phyloP scores from a whole-genome alignment of 2,888 invertebrate species.

The Dysmachus trigonus region DNA sequence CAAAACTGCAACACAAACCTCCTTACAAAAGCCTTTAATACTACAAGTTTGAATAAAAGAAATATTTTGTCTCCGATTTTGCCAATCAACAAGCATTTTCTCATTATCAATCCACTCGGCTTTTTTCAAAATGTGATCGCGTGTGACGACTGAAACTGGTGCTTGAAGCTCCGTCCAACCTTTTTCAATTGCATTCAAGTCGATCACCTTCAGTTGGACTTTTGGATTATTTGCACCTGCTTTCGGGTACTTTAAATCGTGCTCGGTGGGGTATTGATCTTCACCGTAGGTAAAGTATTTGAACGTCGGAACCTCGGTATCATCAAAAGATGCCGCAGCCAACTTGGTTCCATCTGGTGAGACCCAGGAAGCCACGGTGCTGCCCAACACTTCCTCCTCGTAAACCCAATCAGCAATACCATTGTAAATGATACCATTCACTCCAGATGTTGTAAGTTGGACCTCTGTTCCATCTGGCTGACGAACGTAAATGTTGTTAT shows the following conservation, averaged over 20 bases:
- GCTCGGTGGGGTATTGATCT: constrained; percentile 74
- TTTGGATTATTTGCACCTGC: constrained; percentile 78
- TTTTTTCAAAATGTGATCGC: constrained; percentile 74
- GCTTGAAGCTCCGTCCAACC: constrained; percentile 66
- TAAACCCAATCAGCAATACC: constrained; percentile 94
- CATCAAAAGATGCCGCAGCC: constrained; percentile 78
- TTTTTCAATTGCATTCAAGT: constrained; percentile 62
- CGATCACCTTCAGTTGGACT: constrained; percentile 73
- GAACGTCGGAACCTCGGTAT: constrained; percentile 72
- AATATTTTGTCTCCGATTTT: constrained; percentile 85
- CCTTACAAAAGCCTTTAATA: constrained; percentile 54
- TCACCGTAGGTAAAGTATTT: constrained; percentile 74
- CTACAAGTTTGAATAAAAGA: constrained; percentile 57
- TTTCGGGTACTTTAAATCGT: constrained; percentile 81
- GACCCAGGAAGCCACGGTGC: constrained; percentile 82
- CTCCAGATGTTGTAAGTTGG: constrained; percentile 71
- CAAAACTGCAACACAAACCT: constrained; percentile 49
- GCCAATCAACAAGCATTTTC: constrained; percentile 78
- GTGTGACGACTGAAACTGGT: constrained; percentile 67
- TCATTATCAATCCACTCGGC: constrained; percentile 79
- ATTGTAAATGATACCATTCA: constrained; percentile 75
- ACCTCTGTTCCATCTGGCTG: constrained; percentile 58
- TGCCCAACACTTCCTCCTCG: constrained; percentile 84
- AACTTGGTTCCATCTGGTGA: constrained; percentile 74
- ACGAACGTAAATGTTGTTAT: constrained; percentile 73